Conservation (phyloP, 2,113 vertebrate species). For the Calidris pygmaea region DNA sequence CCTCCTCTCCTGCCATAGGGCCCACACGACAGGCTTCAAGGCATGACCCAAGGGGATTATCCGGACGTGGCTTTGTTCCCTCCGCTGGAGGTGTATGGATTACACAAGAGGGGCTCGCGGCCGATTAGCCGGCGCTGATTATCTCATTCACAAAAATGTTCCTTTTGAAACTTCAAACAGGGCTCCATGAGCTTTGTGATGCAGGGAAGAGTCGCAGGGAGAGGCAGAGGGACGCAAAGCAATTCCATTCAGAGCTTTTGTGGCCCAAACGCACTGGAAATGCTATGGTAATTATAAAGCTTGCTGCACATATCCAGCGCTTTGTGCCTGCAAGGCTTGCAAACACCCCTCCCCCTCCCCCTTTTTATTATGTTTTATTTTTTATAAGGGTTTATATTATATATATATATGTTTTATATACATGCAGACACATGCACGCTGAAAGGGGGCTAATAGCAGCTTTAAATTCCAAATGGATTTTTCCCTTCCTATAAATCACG, state of each 20-base stretch:
- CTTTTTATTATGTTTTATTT: background rate
- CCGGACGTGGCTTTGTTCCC: background rate
- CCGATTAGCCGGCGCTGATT: background rate
- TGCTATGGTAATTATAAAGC: background rate
- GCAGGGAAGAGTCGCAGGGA: background rate
- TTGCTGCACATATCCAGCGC: background rate
- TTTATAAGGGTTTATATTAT: background rate
- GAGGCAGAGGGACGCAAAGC: background rate
- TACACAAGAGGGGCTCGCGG: background rate
- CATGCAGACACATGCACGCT: background rate
- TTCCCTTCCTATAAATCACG: background rate
- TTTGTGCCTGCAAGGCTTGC: background rate
- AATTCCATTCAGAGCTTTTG: background rate
- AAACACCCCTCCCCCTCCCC: background rate
- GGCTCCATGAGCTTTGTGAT: constrained; percentile 13
- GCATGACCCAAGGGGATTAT: background rate
- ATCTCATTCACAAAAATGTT: constrained; percentile 14
- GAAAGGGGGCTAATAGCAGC: background rate
- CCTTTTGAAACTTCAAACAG: background rate
- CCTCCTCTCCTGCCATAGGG: background rate
- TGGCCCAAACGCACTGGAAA: background rate
- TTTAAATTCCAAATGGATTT: background rate
- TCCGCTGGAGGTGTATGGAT: background rate
- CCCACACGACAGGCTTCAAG: background rate
- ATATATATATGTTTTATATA: background rate